Conservation (phyloP, 2,797 vertebrate genomes). For the Chloroceryle inda region DNA sequence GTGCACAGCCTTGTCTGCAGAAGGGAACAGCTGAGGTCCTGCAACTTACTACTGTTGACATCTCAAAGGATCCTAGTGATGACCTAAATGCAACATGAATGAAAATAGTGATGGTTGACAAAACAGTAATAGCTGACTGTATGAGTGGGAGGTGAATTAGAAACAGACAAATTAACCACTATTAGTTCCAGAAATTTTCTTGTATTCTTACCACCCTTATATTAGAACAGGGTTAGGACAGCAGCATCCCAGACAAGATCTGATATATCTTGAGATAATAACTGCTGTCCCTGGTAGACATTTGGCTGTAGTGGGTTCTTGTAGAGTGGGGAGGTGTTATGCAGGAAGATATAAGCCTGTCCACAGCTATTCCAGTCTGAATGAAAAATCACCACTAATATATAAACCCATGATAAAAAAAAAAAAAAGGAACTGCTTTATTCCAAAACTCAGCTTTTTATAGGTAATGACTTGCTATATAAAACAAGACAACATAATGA, state of each 20-base stretch:
- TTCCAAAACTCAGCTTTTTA: neutral
- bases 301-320: neutral
- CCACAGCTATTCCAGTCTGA: neutral
- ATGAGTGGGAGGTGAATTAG: neutral
- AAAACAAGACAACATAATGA: neutral
- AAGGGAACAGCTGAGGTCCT: neutral
- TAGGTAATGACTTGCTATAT: neutral
- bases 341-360: neutral
- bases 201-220: neutral
- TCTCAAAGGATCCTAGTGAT: neutral
- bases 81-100: neutral
- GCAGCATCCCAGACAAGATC: neutral
- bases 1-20: neutral
- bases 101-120: neutral
- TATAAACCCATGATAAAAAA: neutral
- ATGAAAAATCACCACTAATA: neutral
- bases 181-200: neutral
- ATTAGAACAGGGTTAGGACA: neutral
- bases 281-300: neutral
- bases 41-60: neutral
- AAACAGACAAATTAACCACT: neutral
- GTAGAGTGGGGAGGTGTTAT: neutral
- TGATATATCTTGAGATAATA: neutral
- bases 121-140: neutral
- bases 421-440: neutral